Base-by-base conservation (phyloP, 2,113 vertebrate species). In the Chiloscyllium plagiosum region DNA sequence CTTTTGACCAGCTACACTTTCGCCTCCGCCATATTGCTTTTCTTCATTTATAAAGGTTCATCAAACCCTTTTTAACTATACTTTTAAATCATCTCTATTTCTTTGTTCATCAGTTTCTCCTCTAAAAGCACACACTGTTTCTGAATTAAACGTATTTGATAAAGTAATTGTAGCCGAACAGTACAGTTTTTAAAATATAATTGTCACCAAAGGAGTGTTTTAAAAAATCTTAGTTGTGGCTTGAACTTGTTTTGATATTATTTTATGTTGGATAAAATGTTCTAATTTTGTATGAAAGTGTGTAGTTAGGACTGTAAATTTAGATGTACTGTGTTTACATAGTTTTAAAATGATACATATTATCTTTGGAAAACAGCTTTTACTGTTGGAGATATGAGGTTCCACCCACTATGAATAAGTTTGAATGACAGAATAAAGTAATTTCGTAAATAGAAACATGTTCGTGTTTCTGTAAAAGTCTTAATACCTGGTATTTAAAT, bases 281-380 rank as follows among this genome's bases (percentile, higher is more conserved):
- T 76, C 47, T 72, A 95, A 95, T 72, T 95, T 95, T 50, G 37
- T 52, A 29, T 26, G 52, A 19, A 95, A 95, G 61, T 68, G 68
- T 42, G 26, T 94, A 37, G 15, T 94, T 70, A 70, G 92, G 29
- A n/a, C 69, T 52, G 24, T 72, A 72, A 95, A 72, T 95, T 24
- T 95, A 47, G 94, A 95, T 95, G 33, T 76, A 8, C 42, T 52
- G 50, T 72, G 68, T 95, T 72, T 72, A 95, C 47, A 52, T 52
- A 37, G 42, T 47, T 52, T 72, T 47, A 95, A 93, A 76, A 70
- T 95, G 69, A 72, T 76, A 50, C 69, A 52, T 50, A 52, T 95
- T 95, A 95, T 95, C 94, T 95, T 24, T 72, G 13, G 94, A 19
- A 12, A 76, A 95, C 69, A 52, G 94, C 42, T 90, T 90, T 90